phyloP scores from a whole-genome alignment of 2,888 invertebrate genomes.

The Metalampra italica region DNA sequence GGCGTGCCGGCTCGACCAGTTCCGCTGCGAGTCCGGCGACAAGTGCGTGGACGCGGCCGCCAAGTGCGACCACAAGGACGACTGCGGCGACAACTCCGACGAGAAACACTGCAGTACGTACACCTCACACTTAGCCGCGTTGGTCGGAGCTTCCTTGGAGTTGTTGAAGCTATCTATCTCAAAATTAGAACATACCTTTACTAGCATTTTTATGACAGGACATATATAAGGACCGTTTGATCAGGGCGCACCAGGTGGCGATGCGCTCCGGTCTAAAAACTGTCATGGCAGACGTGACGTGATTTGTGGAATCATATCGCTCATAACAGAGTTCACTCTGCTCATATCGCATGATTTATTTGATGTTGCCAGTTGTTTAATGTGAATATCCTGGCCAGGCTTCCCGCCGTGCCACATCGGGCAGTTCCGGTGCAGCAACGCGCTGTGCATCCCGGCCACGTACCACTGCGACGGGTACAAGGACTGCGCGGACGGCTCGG shows the following conservation, averaged over 20 bases:
- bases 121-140: too few species aligned
- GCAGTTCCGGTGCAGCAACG: conserved; percentile 95
- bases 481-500: conserved; percentile 95
- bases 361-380: too few species aligned
- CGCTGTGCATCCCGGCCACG: conserved; percentile 92
- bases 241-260: too few species aligned
- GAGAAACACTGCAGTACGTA: conserved; percentile 91
- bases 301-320: too few species aligned
- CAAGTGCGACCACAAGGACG: conserved; percentile 92
- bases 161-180: background rate
- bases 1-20: conserved; percentile 90
- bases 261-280: too few species aligned
- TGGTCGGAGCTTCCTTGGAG: background rate
- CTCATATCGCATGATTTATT: too few species aligned
- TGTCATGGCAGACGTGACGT: too few species aligned
- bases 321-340: too few species aligned
- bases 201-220: too few species aligned
- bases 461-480: conserved; percentile 92
- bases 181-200: too few species aligned
- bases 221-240: too few species aligned
- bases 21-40: conserved; percentile 88
- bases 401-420: conserved; percentile 93
- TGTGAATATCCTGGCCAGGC: conserved; percentile 69
- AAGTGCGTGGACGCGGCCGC: conserved; percentile 87
- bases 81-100: conserved; percentile 94